Evolutionary conservation across 2,797 vertebrate genomes (phyloP).

Genomic region (Ceyx erithaca): DNA sequence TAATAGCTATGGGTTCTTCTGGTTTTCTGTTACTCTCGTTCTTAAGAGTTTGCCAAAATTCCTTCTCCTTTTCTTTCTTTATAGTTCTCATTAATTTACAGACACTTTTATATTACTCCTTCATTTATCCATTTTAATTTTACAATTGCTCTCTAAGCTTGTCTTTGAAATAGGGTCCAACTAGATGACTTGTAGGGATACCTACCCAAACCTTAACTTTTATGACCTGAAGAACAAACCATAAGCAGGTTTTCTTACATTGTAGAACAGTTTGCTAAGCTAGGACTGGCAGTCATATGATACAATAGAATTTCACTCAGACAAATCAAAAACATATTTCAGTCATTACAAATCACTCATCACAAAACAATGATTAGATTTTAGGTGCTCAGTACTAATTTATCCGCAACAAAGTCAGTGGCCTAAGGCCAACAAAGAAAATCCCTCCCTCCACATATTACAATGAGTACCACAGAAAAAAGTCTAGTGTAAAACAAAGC

Average conservation of each 20-base stretch:
- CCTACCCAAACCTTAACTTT: background rate
- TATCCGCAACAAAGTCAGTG: background rate
- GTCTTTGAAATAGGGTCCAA: background rate
- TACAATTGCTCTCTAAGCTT: background rate
- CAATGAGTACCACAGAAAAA: background rate
- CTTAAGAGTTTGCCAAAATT: background rate
- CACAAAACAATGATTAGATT: background rate
- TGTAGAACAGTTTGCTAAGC: background rate
- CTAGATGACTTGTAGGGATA: background rate
- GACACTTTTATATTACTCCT: background rate
- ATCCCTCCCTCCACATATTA: background rate
- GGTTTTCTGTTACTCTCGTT: background rate
- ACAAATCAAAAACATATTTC: background rate
- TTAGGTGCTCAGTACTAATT: background rate
- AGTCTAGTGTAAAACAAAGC: background rate
- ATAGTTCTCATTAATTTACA: background rate
- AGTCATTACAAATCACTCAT: background rate
- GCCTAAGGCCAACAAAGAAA: background rate
- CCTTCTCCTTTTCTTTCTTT: background rate
- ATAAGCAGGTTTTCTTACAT: background rate
- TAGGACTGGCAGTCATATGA: background rate
- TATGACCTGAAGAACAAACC: background rate
- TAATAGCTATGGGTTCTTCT: background rate
- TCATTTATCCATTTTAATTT: background rate
- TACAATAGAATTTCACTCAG: background rate